These are phyloP conservation scores for Melanotaenia parkinsoni DNA, from an alignment of 2,797 vertebrate genomes.

Conservation along the genomic window DNA sequence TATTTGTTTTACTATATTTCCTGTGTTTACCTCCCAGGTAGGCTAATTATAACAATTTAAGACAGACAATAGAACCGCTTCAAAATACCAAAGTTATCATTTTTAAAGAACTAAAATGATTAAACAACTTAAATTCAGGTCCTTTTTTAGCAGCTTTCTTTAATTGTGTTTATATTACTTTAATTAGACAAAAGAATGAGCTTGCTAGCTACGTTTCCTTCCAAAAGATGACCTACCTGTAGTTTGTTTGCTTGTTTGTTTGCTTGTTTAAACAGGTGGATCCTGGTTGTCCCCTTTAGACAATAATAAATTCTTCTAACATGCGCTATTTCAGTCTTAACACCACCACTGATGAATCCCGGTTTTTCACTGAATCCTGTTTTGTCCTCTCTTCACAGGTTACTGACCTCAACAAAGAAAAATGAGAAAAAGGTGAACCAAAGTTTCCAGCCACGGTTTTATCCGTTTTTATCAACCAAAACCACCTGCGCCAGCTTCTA, in stretches of 20 bases:
- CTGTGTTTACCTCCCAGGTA: background rate
- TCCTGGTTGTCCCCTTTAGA: slow-evolving; percentile 1
- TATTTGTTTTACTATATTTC: background rate
- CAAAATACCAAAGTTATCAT: background rate
- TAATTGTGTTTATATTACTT: background rate
- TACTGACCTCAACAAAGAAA: slow-evolving; percentile 65
- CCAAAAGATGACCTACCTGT: slow-evolving; percentile 66
- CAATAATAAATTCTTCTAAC: background rate
- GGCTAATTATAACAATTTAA: background rate
- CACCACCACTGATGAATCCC: slow-evolving; percentile 35
- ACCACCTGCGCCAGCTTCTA: slow-evolving; percentile 51
- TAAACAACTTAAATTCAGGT: too few species aligned
- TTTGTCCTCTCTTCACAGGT: slow-evolving; percentile 64
- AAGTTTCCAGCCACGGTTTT: slow-evolving; percentile 20
- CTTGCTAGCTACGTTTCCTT: background rate
- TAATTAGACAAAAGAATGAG: background rate
- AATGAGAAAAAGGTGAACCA: background rate
- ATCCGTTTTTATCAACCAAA: slow-evolving; percentile 58
- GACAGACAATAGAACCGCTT: background rate
- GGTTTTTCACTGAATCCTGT: slow-evolving; percentile 48
- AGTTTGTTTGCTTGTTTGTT: background rate
- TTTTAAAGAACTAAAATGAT: background rate
- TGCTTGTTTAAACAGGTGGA: slow-evolving; percentile 41
- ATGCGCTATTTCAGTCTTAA: background rate
- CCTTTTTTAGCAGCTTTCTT: background rate